Base-by-base conservation (phyloP, 2,888 invertebrate species). In the Nomada ferruginata region DNA sequence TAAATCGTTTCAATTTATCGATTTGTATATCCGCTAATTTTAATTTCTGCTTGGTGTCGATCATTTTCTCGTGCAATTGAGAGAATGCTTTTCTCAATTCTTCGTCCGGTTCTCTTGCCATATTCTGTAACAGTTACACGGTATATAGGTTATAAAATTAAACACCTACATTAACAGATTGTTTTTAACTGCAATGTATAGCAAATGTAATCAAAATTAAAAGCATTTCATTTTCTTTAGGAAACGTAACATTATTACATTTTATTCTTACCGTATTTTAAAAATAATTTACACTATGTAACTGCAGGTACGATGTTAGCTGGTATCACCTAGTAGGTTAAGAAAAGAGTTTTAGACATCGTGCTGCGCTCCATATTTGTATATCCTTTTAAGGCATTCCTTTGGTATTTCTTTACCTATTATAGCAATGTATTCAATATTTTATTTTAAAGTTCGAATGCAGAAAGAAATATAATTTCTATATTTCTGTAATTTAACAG, bases 11-110 rank as follows among this genome's bases (percentile, higher is more conserved):
- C 63, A 97, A 93, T 18, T 95, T 95, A 60, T 96, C 96, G 84
- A 97, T 96, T 94, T 98, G 97, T 2, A 96, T 94, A 92, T 98
- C 97, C 10, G 97, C 96, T 76, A 97, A 93, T 90, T 96, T 96
- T 79, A 98, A 94, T 94, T 97, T 97, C 92, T 97, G 97, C 84
- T 95, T 95, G 0, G 97, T 97, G 90, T 97, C 97, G 42, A 97
- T 94, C 95, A 97, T 96, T 94, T 97, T 97, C 15, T 96, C 95
- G 92, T 98, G 97, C 72, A 98, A 94, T 90, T 98, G 97, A 71
- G 95, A 94, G 92, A 98, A 98, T 0, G 98, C 97, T 95, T 96
- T 95, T 90, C 95, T 95, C 61, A 96, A 91, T 90, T 96, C 96
- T 88, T 95, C 92, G 92, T 96, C 96, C 11, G 95, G 94, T 75